Conservation (phyloP, 2,888 invertebrate genomes). For the Muschampia plurimacula region DNA sequence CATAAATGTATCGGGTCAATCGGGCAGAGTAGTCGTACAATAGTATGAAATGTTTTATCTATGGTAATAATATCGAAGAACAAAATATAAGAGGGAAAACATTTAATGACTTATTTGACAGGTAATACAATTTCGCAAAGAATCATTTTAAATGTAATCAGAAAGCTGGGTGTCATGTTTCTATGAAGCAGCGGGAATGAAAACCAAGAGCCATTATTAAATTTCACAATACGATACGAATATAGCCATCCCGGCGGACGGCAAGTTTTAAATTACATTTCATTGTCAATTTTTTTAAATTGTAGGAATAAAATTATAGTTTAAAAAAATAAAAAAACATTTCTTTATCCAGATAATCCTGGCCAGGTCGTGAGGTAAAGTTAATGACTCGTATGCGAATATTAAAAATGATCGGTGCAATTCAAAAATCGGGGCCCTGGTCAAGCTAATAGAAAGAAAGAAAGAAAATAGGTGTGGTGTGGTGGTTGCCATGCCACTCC, state of each 20-base stretch:
- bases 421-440: too few relatives aligned
- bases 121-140: slow-evolving; percentile 18
- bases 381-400: too few relatives aligned
- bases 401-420: too few relatives aligned
- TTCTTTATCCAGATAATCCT: too few relatives aligned
- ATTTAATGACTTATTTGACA: slow-evolving; percentile 23
- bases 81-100: not conserved
- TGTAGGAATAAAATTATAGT: too few relatives aligned
- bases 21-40: not conserved
- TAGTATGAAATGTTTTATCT: slow-evolving; percentile 6
- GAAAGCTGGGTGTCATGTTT: slow-evolving; percentile 27
- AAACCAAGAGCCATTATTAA: slow-evolving; percentile 28
- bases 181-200: slow-evolving; percentile 20
- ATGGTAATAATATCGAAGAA: slow-evolving; percentile 1
- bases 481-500: too few relatives aligned
- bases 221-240: slow-evolving; percentile 23
- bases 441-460: too few relatives aligned
- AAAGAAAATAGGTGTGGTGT: too few relatives aligned
- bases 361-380: too few relatives aligned
- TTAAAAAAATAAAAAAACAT: too few relatives aligned
- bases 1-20: not conserved
- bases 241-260: not conserved
- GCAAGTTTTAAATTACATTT: too few relatives aligned
- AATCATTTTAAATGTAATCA: slow-evolving; percentile 20
- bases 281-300: too few relatives aligned